Evolutionary conservation across 2,888 invertebrate genomes (phyloP).

Genomic region (Cremastobaeus sp.): DNA sequence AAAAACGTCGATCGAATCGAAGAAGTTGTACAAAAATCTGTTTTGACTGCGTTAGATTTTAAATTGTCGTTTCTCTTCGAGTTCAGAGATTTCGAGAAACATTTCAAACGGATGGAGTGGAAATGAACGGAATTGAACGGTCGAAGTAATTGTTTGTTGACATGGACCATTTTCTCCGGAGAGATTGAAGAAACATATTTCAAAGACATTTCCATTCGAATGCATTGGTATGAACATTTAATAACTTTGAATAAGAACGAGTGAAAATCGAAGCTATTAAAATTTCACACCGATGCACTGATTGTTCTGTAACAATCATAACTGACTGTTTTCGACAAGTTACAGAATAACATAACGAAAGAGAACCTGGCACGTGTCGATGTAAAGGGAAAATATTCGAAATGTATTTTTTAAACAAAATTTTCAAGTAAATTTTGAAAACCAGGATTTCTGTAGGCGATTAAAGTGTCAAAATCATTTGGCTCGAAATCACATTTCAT

Average conservation of each 20-base stretch:
- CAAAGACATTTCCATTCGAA: constrained; percentile 18
- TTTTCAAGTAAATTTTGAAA: constrained; percentile 10
- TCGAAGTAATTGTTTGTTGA: constrained; percentile 35
- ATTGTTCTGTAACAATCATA: constrained; percentile 18
- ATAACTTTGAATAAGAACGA: constrained; percentile 12
- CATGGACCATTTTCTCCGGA: constrained; percentile 30
- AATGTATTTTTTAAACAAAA: constrained; percentile 42
- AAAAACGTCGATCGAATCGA: constrained; percentile 26
- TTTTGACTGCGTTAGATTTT: constrained; percentile 52
- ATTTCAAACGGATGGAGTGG: constrained; percentile 27
- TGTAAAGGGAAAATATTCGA: constrained; percentile 21
- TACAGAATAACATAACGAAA: constrained; percentile 18
- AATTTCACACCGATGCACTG: constrained; percentile 32
- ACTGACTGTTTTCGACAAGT: constrained; percentile 9
- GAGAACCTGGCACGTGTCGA: constrained; percentile 54
- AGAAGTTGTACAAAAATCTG: constrained; percentile 46
- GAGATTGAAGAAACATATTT: constrained; percentile 21
- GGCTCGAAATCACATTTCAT: constrained; percentile 35
- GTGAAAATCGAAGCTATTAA: constrained; percentile 22
- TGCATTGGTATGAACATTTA: constrained; percentile 25
- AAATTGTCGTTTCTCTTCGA: constrained; percentile 46
- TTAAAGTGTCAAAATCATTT: constrained; percentile 40
- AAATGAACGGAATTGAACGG: constrained; percentile 40
- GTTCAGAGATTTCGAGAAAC: constrained; percentile 17
- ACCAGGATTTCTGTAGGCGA: constrained; percentile 53